These are phyloP conservation scores for Heliconius nattereri DNA, from an alignment of 1,140 invertebrate genomes.

Conservation along the genomic window DNA sequence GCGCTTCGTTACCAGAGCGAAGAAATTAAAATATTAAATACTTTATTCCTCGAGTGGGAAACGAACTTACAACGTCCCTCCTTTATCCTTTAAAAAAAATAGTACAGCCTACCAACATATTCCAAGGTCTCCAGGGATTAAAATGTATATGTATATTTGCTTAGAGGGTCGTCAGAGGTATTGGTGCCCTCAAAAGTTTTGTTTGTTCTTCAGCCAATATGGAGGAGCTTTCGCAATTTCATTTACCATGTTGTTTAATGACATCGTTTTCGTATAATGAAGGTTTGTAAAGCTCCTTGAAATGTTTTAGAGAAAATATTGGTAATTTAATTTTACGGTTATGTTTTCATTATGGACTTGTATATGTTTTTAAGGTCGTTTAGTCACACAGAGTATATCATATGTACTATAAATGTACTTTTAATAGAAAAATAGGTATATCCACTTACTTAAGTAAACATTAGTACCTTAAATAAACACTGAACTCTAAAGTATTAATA, in stretches of 20 bases:
- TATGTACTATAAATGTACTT: no score
- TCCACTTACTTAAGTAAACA: no score
- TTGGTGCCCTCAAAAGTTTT: constrained; percentile 1
- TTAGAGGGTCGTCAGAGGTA: constrained; percentile 3
- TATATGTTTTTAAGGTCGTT: not conserved
- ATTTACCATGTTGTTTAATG: not conserved
- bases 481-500: no score
- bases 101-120: not conserved
- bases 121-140: not conserved
- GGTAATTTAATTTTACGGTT: not conserved
- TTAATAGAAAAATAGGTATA: no score
- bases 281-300: not conserved
- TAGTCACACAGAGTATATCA: no score
- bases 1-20: no score
- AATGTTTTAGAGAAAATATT: not conserved
- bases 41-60: no score
- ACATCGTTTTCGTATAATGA: not conserved
- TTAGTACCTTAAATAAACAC: no score
- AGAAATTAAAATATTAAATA: no score
- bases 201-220: not conserved
- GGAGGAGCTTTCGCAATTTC: not conserved
- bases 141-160: not conserved
- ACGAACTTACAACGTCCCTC: no score
- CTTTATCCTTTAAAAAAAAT: not conserved
- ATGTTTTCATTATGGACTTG: not conserved